phyloP scores from a whole-genome alignment of 2,797 vertebrate genomes.

The Knipowitschia caucasica region DNA sequence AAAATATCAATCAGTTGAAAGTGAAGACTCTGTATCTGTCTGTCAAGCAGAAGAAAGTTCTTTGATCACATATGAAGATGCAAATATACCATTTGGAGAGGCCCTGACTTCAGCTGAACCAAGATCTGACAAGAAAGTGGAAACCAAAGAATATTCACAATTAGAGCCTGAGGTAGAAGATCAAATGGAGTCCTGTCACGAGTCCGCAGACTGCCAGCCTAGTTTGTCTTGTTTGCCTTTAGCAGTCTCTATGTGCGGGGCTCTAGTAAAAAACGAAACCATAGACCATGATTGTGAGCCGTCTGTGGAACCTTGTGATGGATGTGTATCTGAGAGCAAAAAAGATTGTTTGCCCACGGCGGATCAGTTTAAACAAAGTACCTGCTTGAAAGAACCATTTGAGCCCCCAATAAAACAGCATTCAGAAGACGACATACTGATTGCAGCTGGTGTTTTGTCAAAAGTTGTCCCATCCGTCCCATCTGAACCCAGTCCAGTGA shows the following conservation, averaged over 20 bases:
- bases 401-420: conserved; percentile 3
- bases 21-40: conserved; percentile 12
- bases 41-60: conserved; percentile 21
- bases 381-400: conserved; percentile 9
- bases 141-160: conserved; percentile 9
- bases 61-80: conserved; percentile 5
- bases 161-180: conserved; percentile 12
- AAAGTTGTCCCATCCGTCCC: background rate
- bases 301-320: conserved; percentile 34
- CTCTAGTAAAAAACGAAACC: conserved; percentile 57
- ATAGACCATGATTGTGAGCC: conserved; percentile 29
- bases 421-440: conserved; percentile 25
- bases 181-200: background rate
- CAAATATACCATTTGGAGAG: background rate
- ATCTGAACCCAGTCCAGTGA: conserved; percentile 36
- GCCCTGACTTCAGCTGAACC: conserved; percentile 1
- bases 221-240: conserved; percentile 75
- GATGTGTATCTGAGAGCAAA: conserved; percentile 38
- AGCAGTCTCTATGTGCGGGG: conserved; percentile 76
- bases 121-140: conserved; percentile 10
- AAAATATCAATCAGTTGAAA: conserved; percentile 24
- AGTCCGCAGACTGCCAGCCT: conserved; percentile 43
- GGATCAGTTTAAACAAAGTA: conserved; percentile 16
- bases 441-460: conserved; percentile 5
- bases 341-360: conserved; percentile 33